Conservation (phyloP, 2,113 vertebrate genomes). For the Neotragus pygmaeus region DNA sequence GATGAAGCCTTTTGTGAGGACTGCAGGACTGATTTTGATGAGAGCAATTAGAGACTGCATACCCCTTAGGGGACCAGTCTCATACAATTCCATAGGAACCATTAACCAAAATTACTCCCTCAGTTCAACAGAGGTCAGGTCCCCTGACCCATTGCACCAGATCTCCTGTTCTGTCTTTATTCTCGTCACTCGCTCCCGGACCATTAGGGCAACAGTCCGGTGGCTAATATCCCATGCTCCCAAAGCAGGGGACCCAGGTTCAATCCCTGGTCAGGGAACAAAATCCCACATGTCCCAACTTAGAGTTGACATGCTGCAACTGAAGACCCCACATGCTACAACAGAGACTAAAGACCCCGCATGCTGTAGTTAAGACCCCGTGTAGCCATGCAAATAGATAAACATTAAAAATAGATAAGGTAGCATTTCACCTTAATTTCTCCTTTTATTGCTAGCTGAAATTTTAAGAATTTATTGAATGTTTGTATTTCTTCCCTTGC, state of each 20-base stretch:
- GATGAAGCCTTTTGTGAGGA: not conserved
- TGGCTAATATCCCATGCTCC: not conserved
- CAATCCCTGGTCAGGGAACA: not conserved
- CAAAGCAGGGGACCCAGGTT: not conserved
- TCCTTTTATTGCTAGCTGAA: not conserved
- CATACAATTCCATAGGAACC: not conserved
- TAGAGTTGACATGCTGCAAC: not conserved
- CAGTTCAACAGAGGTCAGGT: not conserved
- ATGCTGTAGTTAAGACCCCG: not conserved
- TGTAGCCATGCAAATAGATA: not conserved
- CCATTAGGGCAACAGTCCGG: not conserved
- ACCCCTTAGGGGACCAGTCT: not conserved
- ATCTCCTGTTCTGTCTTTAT: not conserved
- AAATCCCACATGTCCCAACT: not conserved
- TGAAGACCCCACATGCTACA: not conserved
- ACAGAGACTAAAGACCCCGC: not conserved
- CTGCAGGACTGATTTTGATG: not conserved
- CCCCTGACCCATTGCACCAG: not conserved
- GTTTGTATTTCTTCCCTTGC: not conserved
- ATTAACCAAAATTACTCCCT: not conserved
- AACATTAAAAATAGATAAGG: not conserved
- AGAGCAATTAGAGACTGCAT: not conserved
- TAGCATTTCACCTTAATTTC: not conserved
- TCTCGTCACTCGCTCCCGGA: rapidly evolving
- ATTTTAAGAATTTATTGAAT: not conserved